A percentile compares a stretch with the other conserved stretches of the same genome.
Evolutionary conservation across 2,797 vertebrate species (phyloP).

Genomic region (Siniperca scherzeri): DNA sequence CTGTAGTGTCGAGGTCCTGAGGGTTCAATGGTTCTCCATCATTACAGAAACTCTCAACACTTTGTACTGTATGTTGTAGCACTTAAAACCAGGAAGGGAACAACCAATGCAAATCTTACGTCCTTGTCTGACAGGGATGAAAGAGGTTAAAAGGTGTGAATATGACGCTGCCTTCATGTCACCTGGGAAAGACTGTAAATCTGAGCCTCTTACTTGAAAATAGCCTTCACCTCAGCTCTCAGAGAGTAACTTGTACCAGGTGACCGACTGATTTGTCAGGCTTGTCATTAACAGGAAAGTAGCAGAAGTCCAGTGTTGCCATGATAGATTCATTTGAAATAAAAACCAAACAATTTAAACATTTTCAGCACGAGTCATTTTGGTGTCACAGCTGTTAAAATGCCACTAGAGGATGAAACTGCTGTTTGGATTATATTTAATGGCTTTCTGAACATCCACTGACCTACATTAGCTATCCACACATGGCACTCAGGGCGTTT

Average conservation of each 20-base stretch:
- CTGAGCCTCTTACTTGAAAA: conserved; percentile 58
- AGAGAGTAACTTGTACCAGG: not conserved
- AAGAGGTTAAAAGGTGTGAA: not conserved
- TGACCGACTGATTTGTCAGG: not conserved
- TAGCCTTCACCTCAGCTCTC: conserved; percentile 33
- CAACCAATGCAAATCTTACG: conserved; percentile 3
- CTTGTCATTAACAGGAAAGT: conserved; percentile 20
- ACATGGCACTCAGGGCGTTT: too few relatives aligned
- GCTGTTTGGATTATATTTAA: not conserved
- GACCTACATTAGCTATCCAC: not conserved
- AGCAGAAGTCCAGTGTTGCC: conserved; percentile 45
- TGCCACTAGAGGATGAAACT: not conserved
- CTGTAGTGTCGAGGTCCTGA: conserved; percentile 11
- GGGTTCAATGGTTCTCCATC: conserved; percentile 28
- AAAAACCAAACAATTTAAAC: conserved; percentile 31
- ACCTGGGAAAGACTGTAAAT: conserved; percentile 25
- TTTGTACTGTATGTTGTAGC: conserved; percentile 43
- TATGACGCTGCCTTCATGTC: conserved; percentile 15
- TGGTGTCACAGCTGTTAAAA: not conserved
- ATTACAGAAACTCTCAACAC: conserved; percentile 2
- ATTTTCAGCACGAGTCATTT: not conserved
- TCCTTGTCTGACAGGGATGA: not conserved
- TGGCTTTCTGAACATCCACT: not conserved
- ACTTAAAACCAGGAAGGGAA: conserved; percentile 42
- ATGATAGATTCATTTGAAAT: conserved; percentile 47